Base-by-base conservation (phyloP, 2,888 invertebrate genomes). In the Philereme transversata region DNA sequence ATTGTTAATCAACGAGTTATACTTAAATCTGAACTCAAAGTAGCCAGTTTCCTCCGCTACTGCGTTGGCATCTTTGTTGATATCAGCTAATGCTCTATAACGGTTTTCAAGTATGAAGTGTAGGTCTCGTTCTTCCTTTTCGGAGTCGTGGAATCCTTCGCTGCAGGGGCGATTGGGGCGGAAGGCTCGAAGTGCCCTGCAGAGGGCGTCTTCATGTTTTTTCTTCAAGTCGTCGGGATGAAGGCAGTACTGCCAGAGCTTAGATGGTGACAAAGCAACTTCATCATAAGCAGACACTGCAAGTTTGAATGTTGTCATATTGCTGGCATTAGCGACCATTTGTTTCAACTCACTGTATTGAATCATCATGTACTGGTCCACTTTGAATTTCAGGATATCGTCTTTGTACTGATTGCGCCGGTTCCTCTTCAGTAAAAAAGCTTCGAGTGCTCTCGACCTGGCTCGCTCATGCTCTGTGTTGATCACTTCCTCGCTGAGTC, bases 331-430 rank as follows among this genome's bases (percentile, higher is more conserved):
- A 4, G 38, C 38, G 33, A 46, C 46, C 33, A 46, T 38, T 40
- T 53, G 53, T 33, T 47, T 53, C 53, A 53, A 54, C 6, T 54
- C 38, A 54, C 46, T 46, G 46, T 54, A 54, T n/a, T 54, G 46
- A 33, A 53, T 38, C 46, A 53, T 46, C 33, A 53, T 53, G 33
- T 33, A 53, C 38, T 53, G 53, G 7, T 53, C 53, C 40, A 53
- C 46, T 5, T 53, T 46, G 38, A 40, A 53, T 22, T 47, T 47
- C 8, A 53, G 53, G n/a, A 40, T 36, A 22, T 54, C 53, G 1
- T 46, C 38, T 0, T 5, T 33, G 38, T 45, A 53, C 36, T 45
- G 35, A 5, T n/a, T 53, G 4, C 8, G 36, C 3, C 45, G 36
- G 33, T 47, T 54, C 38, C 53, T 54, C 53, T 33, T 54, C 7